These are phyloP conservation scores for Carabus problematicus DNA, from an alignment of 2,888 invertebrate species.

Conservation along the genomic window DNA sequence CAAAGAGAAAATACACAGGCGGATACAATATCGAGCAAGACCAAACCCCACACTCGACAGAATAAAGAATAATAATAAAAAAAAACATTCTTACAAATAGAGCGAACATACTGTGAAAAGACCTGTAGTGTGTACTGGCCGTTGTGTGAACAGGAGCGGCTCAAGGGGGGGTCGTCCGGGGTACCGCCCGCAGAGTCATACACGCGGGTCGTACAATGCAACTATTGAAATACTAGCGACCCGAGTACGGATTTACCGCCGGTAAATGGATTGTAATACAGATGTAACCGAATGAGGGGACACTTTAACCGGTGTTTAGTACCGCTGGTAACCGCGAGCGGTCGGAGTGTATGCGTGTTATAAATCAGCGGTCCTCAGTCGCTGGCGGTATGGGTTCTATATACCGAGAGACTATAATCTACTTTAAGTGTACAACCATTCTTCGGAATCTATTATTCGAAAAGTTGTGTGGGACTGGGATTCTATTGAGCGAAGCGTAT, in stretches of 20 bases:
- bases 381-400: too few relatives aligned
- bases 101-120: neutral
- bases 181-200: conserved; percentile 49
- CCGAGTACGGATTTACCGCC: conserved; percentile 48
- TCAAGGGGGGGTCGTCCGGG: conserved; percentile 51
- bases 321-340: too few relatives aligned
- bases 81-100: conserved; percentile 5
- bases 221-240: conserved; percentile 48
- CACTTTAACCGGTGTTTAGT: too few relatives aligned
- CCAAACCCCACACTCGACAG: neutral
- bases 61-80: neutral
- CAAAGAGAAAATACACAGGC: neutral
- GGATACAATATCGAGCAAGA: neutral
- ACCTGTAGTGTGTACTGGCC: neutral
- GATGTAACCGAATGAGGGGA: conserved; percentile 51
- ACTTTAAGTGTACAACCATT: too few relatives aligned
- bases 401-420: too few relatives aligned
- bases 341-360: too few relatives aligned
- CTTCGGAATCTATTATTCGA: too few relatives aligned
- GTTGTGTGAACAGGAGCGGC: neutral
- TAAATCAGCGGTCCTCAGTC: too few relatives aligned
- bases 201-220: conserved; percentile 50
- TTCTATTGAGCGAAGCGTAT: too few relatives aligned
- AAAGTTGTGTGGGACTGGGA: too few relatives aligned
- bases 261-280: conserved; percentile 54